Conservation (phyloP, 1,140 invertebrate species). For the Phenacoccus solenopsis region DNA sequence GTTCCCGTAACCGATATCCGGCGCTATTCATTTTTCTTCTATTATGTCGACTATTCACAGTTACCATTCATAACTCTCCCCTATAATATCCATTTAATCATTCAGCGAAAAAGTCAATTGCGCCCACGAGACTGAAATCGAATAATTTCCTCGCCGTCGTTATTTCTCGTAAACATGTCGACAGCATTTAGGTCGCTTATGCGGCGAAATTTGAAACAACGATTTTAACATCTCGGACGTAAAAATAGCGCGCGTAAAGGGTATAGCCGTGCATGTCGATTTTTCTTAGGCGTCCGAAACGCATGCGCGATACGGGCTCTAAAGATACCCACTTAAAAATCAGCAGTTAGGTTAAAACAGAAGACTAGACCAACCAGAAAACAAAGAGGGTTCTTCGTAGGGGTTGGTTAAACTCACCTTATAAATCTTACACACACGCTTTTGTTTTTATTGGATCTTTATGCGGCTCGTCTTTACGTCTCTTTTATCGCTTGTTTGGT, state of each 20-base stretch:
- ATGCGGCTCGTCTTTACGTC: background rate
- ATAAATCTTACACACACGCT: slow-evolving; percentile 6
- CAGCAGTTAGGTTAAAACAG: slow-evolving; percentile 7
- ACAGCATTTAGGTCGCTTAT: background rate
- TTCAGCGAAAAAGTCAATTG: background rate
- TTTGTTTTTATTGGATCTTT: slow-evolving; percentile 14
- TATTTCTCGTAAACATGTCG: too few species aligned
- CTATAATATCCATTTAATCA: background rate
- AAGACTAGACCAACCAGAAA: slow-evolving; percentile 14
- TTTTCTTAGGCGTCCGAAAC: background rate
- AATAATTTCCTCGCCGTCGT: background rate
- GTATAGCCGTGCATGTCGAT: background rate
- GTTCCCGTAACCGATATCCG: background rate
- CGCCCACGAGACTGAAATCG: background rate
- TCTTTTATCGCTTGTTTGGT: too few species aligned
- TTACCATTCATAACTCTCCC: background rate
- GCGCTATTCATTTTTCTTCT: background rate
- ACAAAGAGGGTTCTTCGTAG: slow-evolving; percentile 13
- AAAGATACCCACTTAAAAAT: slow-evolving; percentile 12
- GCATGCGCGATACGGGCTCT: background rate
- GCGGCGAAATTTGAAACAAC: background rate
- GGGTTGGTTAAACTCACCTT: slow-evolving; percentile 14
- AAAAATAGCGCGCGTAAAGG: background rate
- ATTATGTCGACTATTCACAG: background rate
- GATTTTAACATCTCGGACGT: background rate